Percentiles rank a stretch among this genome's conserved stretches.
These are phyloP conservation scores for Drosophila parabipectinata DNA, from an alignment of 1,140 invertebrate genomes.

Conservation along the genomic window DNA sequence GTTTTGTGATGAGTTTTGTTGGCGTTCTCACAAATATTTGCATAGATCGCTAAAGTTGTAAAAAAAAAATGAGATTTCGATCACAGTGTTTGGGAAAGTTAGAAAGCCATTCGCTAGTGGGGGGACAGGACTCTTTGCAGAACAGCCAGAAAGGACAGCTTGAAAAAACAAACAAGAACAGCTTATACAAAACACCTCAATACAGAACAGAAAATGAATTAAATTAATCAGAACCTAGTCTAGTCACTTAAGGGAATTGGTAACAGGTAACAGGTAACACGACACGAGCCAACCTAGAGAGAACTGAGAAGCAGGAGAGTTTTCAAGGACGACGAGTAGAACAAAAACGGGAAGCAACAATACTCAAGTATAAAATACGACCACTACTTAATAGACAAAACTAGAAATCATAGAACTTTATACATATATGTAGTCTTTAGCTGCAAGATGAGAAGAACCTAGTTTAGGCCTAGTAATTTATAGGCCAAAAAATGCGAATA, in stretches of 20 bases:
- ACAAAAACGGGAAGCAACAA: conserved; percentile 62
- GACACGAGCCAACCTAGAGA: conserved; percentile 21
- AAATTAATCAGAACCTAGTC: conserved; percentile 71
- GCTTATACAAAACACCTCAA: conserved; percentile 54
- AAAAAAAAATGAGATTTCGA: conserved; percentile 29
- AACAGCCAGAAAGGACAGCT: conserved; percentile 1
- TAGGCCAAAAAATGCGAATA: conserved; percentile 68
- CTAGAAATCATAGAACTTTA: conserved; percentile 37
- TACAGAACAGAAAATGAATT: conserved; percentile 41
- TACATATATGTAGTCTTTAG: conserved; percentile 26
- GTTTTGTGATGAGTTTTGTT: conserved; percentile 12
- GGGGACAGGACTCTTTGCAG: conserved; percentile 4
- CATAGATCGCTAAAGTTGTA: conserved; percentile 45
- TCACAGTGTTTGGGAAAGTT: conserved; percentile 68
- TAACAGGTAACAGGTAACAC: conserved; percentile 27
- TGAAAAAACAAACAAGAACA: conserved; percentile 22
- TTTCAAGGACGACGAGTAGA: neutral
- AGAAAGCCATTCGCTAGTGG: conserved; percentile 26
- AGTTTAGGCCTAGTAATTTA: conserved; percentile 11
- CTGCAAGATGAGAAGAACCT: conserved; percentile 36
- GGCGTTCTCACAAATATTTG: conserved; percentile 53
- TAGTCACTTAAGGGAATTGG: conserved; percentile 82
- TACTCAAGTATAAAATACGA: conserved; percentile 84
- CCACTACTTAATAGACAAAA: conserved; percentile 58
- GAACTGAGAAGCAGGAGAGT: conserved; percentile 33